phyloP scores from a whole-genome alignment of 2,113 vertebrate species.

The Aptenodytes forsteri region DNA sequence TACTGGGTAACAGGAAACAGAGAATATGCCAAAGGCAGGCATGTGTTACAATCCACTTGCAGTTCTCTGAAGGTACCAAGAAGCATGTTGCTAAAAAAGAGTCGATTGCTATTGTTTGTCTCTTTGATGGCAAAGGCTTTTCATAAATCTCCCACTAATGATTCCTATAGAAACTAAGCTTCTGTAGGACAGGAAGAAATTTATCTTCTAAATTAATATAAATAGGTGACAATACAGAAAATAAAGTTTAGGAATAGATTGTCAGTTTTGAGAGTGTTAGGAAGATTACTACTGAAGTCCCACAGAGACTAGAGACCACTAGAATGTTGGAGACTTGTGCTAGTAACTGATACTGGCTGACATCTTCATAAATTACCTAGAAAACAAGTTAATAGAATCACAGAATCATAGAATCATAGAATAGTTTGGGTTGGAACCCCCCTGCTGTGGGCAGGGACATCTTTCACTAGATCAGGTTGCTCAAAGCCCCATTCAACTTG shows the following conservation, averaged over 20 bases:
- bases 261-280: background rate
- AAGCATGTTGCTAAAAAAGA: background rate
- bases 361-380: background rate
- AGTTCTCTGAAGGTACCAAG: background rate
- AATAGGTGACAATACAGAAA: background rate
- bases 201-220: background rate
- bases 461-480: background rate
- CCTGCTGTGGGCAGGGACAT: background rate
- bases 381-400: background rate
- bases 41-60: background rate
- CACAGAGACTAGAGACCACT: background rate
- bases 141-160: background rate
- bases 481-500: too few species aligned
- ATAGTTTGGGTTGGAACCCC: background rate
- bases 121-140: background rate
- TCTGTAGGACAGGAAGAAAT: background rate
- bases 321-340: background rate
- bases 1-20: background rate
- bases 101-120: background rate
- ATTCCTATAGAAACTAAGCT: background rate
- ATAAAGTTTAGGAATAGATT: background rate
- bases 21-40: background rate
- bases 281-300: background rate
- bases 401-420: background rate
- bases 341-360: background rate